Evolutionary conservation across 1,140 invertebrate genomes (phyloP).

Genomic region (Drosophila pectinifera): DNA sequence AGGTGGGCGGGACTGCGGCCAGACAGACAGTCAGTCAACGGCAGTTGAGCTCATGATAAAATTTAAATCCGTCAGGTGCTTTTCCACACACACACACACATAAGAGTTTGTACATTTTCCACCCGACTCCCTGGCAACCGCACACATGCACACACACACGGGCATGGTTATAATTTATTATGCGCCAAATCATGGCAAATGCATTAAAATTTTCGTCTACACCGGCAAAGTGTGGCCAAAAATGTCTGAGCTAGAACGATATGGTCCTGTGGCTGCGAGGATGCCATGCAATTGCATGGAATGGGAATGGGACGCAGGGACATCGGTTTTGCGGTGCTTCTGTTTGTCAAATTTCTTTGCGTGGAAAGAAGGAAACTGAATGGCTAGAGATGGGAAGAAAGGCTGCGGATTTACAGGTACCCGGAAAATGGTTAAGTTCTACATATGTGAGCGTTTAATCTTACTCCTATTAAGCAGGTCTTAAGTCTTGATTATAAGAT

Average conservation of each 20-base stretch:
- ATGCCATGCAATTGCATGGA: not conserved
- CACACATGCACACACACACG: slow-evolving; percentile 24
- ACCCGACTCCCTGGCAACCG: slow-evolving; percentile 2
- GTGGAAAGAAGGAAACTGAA: slow-evolving; percentile 42
- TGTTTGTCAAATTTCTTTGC: slow-evolving; percentile 73
- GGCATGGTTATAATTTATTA: slow-evolving; percentile 65
- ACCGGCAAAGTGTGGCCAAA: slow-evolving; percentile 63
- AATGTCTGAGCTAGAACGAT: slow-evolving; percentile 65
- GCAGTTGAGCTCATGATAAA: slow-evolving; percentile 64
- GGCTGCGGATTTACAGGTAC: not conserved
- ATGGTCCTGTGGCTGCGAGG: slow-evolving; percentile 29
- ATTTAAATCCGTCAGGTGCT: slow-evolving; percentile 76
- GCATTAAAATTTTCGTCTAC: slow-evolving; percentile 73
- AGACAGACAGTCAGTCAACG: slow-evolving; percentile 54
- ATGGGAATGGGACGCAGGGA: not conserved
- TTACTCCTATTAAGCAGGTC: too few species aligned
- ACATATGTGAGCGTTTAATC: too few species aligned
- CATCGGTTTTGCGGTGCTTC: slow-evolving; percentile 54
- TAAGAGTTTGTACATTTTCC: not conserved
- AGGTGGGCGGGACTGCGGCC: slow-evolving; percentile 23
- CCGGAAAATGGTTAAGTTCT: not conserved
- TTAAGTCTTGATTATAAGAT: too few species aligned
- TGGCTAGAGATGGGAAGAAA: slow-evolving; percentile 7
- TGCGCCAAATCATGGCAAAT: slow-evolving; percentile 76
- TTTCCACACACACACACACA: slow-evolving; percentile 31